phyloP scores from a whole-genome alignment of 2,797 vertebrate genomes.

The Pseudochirops corinnae region DNA sequence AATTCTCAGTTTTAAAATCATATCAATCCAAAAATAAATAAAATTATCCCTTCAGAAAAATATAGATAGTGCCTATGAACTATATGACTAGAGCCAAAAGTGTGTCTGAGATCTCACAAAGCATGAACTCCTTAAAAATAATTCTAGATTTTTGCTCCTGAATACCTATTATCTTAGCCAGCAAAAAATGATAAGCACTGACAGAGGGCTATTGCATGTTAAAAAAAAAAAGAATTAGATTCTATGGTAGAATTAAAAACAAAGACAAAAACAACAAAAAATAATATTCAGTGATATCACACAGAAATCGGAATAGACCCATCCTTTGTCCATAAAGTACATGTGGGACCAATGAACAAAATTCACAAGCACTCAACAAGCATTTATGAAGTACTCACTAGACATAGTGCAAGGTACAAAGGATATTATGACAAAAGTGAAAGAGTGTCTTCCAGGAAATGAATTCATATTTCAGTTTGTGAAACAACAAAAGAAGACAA shows the following conservation, averaged over 20 bases:
- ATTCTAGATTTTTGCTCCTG: background rate
- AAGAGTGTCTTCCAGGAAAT: background rate
- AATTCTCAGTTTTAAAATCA: background rate
- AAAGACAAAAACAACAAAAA: background rate
- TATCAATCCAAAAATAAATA: conserved; percentile 13
- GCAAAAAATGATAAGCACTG: background rate
- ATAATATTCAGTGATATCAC: background rate
- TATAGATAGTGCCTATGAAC: background rate
- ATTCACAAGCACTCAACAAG: background rate
- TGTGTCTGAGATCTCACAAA: background rate
- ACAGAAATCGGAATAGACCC: background rate
- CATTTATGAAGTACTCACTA: background rate
- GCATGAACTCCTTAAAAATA: background rate
- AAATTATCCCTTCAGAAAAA: conserved; percentile 14
- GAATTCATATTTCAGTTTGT: background rate
- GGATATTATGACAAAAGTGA: background rate
- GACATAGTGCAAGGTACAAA: background rate
- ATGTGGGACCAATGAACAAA: background rate
- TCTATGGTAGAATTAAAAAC: background rate
- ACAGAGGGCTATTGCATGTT: background rate
- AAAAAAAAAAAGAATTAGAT: background rate
- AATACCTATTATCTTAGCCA: background rate
- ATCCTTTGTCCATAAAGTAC: background rate
- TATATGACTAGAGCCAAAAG: background rate
- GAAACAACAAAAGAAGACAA: background rate